Base-by-base conservation (phyloP, 2,113 vertebrate species). In the Orthochromis indermauri region DNA sequence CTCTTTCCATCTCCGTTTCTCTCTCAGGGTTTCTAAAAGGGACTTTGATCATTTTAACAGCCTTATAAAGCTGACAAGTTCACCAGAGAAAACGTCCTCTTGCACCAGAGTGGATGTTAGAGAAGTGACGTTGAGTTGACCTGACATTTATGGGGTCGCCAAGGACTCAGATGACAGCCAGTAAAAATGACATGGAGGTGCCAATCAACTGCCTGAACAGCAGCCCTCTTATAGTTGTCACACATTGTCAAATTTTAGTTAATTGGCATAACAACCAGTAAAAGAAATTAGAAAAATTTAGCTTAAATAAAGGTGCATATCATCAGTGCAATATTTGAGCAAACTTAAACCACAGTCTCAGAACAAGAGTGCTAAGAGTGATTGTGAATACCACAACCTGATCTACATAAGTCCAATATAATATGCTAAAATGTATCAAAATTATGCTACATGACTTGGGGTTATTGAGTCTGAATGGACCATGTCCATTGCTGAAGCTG, bases 31-130 rank as follows among this genome's bases (percentile, higher is more conserved):
- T 91, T 92, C 89, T 91, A 87, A 91, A 91, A 92, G 91, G 73
- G 88, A 91, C 91, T 93, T 91, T 94, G 94, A 94, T 95, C 87
- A 93, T 95, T 94, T 94, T 95, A 95, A 94, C 93, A 91, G 89
- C 86, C 91, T 88, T 90, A 90, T 91, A 90, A 94, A 93, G 84
- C 78, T 92, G 94, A 92, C 94, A 93, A 90, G 84, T 90, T 92
- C 80, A 42, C 90, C 86, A 85, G 91, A 92, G 93, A 93, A 94
- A 91, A 88, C 81, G 80, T 93, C 91, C 85, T 89, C 83, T 86
- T 5, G 28, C 86, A 87, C 90, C 83, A 80, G 86, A 90, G 90
- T 88, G 59, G 88, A 94, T 89, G 89, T 80, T 85, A 88, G 79
- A 88, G 87, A 93, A 86, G 86, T 94, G 94, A 92, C 79, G 88